Evolutionary conservation across 2,797 vertebrate species (phyloP).

Genomic region (Rhynchonycteris naso): DNA sequence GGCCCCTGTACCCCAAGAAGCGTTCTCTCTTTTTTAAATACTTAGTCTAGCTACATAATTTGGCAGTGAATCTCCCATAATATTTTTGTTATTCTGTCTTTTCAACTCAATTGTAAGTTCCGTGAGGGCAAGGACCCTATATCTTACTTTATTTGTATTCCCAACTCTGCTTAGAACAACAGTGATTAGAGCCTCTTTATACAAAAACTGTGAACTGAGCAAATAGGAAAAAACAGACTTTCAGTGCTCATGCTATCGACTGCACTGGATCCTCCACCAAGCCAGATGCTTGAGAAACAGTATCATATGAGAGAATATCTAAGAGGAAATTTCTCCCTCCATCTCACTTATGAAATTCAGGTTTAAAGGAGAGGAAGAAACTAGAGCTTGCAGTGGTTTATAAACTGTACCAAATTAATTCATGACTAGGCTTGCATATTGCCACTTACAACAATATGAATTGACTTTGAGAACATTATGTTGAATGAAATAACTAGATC

Average conservation of each 20-base stretch:
- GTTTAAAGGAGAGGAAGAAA: neutral
- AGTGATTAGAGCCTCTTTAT: neutral
- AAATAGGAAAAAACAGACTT: neutral
- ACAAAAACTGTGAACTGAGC: neutral
- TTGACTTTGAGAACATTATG: no score
- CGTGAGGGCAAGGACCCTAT: neutral
- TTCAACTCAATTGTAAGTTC: neutral
- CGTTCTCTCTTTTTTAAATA: neutral
- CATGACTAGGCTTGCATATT: neutral
- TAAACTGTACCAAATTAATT: neutral
- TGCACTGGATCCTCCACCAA: neutral
- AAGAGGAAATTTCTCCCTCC: neutral
- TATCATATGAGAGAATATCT: neutral
- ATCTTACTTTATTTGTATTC: neutral
- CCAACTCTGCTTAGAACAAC: neutral
- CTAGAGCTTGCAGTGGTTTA: neutral
- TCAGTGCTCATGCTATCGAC: neutral
- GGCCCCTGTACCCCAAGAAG: neutral
- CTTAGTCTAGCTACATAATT: neutral
- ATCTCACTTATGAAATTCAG: neutral
- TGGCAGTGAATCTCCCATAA: neutral
- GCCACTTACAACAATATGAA: no score
- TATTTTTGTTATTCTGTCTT: slow-evolving; percentile 34
- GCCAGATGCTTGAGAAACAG: neutral
- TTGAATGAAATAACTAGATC: no score